Evolutionary conservation across 2,888 invertebrate genomes (phyloP), one percentile per base, ranked within the genome.

Genomic region (Aelia acuminata): DNA sequence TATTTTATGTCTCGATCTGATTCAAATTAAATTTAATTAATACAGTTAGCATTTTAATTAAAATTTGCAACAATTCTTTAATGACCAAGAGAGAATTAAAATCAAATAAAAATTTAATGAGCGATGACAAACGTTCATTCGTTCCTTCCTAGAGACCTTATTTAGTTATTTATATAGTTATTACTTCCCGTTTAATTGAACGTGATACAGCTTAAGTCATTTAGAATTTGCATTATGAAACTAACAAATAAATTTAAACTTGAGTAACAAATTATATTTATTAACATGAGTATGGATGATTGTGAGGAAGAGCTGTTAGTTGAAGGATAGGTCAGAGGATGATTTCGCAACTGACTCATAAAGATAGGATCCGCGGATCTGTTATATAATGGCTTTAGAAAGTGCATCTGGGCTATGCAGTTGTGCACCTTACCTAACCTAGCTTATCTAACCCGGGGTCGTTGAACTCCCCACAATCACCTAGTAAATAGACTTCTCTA

Each of bases 321-420:
- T 70, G 63, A n/a, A 80, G 80, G 80, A 80, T 80, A 47, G 80
- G 80, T 80, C 43, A 47, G 43, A 80, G 43, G 43, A 80, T 43
- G 39, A 39, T 80, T 80, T 80, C 80, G 80, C n/a, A 80, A 80
- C n/a, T 11, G 1, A 80, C n/a, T 47, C 43, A 80, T 80, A 80
- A 80, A 80, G 43, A 80, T 80, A 80, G 80, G 80, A 80, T 80
- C 80, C 80, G 20, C 43, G 11, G 22, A 47, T 39, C 43, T 22
- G n/a, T 80, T 80, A 80, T 80, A 80, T 80, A 80, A 80, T 75
- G 22, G 75, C 35, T 80, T 80, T 80, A 80, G 80, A 80, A 80
- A 80, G 80, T 80, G 80, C 80, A 80, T 43, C 80, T 80, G 80
- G 80, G 80, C 80, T 80, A 80, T 80, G 80, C 80, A 80, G 43